Percentiles rank a stretch among this genome's conserved stretches.
Conservation (phyloP, 1,140 invertebrate species). For the Orussus abietinus region DNA sequence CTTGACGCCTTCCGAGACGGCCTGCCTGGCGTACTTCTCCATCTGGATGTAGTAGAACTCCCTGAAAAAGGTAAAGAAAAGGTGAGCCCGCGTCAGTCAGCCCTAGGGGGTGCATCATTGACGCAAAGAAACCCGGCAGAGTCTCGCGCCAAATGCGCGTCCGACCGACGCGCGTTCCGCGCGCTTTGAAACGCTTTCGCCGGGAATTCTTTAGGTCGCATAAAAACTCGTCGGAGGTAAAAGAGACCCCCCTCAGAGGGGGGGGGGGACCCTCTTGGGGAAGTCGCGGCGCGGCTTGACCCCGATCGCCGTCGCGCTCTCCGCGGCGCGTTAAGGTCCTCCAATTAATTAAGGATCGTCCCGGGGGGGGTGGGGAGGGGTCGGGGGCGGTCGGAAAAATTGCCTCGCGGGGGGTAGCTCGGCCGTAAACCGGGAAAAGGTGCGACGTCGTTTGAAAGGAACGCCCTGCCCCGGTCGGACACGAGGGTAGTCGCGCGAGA, state of each 20-base stretch:
- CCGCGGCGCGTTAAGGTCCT: slow-evolving; percentile 9
- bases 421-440: slow-evolving; percentile 23
- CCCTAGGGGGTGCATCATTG: not conserved
- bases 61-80: slow-evolving; percentile 63
- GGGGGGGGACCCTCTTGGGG: no score
- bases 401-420: slow-evolving; percentile 22
- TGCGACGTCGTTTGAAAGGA: slow-evolving; percentile 14
- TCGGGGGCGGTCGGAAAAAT: slow-evolving; percentile 4
- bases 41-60: slow-evolving; percentile 99
- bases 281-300: no score
- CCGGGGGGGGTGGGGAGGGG: slow-evolving; percentile 15
- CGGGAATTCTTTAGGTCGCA: no score
- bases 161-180: no score
- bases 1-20: slow-evolving; percentile 94
- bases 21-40: slow-evolving; percentile 99
- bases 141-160: no score
- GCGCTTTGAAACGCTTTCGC: no score
- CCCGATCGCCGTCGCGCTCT: no score
- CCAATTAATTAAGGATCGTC: slow-evolving; percentile 41
- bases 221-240: no score
- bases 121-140: no score
- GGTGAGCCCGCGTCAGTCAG: not conserved
- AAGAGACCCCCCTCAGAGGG: no score
- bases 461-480: slow-evolving; percentile 23
- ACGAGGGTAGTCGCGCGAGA: slow-evolving; percentile 22